Percentiles rank a stretch among this genome's conserved stretches.
Evolutionary conservation across 2,113 vertebrate genomes (phyloP).

Genomic region (Petromus typicus): DNA sequence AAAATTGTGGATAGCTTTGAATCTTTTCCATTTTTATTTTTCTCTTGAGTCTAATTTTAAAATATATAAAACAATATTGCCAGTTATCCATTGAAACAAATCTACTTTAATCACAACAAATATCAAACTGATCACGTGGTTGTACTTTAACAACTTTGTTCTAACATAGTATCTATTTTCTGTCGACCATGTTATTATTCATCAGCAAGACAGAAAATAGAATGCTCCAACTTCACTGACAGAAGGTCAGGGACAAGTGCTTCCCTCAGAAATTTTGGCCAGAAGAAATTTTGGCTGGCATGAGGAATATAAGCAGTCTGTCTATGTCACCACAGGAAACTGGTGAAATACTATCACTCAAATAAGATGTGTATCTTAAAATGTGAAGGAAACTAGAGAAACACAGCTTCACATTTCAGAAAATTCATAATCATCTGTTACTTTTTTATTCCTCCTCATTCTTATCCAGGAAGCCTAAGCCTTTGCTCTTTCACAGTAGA

Average conservation of each 20-base stretch:
- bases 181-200: slow-evolving; percentile 68
- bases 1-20: background rate
- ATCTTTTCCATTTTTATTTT: background rate
- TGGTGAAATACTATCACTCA: slow-evolving; percentile 41
- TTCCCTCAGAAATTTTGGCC: slow-evolving; percentile 1
- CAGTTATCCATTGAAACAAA: slow-evolving; percentile 24
- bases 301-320: background rate
- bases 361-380: slow-evolving; percentile 41
- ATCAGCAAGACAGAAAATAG: slow-evolving; percentile 39
- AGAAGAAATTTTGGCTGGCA: slow-evolving; percentile 8
- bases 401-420: background rate
- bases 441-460: background rate
- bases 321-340: slow-evolving; percentile 31
- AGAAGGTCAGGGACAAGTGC: slow-evolving; percentile 37
- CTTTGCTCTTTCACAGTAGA: background rate
- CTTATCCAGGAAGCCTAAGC: background rate
- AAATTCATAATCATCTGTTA: background rate
- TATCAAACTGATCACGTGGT: background rate
- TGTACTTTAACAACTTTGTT: slow-evolving; percentile 69
- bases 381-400: slow-evolving; percentile 33
- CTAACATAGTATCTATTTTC: slow-evolving; percentile 68
- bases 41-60: background rate
- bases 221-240: slow-evolving; percentile 34
- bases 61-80: background rate
- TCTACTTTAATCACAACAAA: background rate